Conservation (phyloP, 2,797 vertebrate genomes). For the Enteromius viviparus region DNA sequence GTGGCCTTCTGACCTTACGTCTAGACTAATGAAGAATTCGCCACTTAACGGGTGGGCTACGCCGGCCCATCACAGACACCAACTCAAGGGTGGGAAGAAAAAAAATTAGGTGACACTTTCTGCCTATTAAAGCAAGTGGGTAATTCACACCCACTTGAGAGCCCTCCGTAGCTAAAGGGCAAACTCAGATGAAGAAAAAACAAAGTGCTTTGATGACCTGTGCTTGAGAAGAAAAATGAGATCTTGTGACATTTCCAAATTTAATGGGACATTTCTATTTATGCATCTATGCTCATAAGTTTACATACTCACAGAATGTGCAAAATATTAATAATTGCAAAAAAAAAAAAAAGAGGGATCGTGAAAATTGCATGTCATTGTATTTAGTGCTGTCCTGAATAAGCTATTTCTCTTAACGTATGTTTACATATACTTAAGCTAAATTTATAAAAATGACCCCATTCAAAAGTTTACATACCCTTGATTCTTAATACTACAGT, state of each 20-base stretch:
- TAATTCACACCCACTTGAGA: conserved; percentile 24
- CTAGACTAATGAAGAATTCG: conserved; percentile 47
- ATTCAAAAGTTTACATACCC: no score
- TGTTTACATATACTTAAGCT: no score
- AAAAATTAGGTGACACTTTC: conserved; percentile 29
- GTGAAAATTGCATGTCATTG: no score
- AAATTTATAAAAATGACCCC: no score
- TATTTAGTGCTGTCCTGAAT: no score
- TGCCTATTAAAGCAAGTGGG: conserved; percentile 4
- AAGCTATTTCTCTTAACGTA: no score
- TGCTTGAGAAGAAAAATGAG: neutral
- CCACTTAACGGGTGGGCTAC: conserved; percentile 13
- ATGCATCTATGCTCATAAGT: no score
- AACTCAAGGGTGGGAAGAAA: neutral
- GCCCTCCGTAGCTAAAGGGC: neutral
- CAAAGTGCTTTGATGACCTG: neutral
- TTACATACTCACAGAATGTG: no score
- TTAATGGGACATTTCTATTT: neutral
- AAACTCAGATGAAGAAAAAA: conserved; percentile 3
- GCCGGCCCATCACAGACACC: neutral
- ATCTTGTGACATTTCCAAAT: neutral
- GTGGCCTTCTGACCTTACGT: neutral
- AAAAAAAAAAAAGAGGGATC: no score
- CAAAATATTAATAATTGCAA: no score
- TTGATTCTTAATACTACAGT: no score